Evolutionary conservation across 2,888 invertebrate species (phyloP).

Genomic region (Dasypolia templi): DNA sequence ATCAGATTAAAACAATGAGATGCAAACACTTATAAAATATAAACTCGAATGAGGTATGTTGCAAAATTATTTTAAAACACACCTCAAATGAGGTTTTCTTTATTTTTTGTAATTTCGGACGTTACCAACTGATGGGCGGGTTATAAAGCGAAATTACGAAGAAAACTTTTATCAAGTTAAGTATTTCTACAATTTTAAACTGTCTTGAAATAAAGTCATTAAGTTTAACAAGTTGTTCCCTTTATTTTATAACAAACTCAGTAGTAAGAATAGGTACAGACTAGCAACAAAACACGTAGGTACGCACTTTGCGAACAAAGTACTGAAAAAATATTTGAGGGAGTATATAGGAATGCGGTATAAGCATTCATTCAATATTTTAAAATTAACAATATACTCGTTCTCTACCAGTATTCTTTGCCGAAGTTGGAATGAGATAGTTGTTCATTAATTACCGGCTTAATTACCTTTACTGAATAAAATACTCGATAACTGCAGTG

Average conservation of each 20-base stretch:
- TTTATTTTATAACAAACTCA: slow-evolving; percentile 32
- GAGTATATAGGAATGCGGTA: no score
- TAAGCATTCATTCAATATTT: background rate
- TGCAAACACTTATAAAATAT: slow-evolving; percentile 22
- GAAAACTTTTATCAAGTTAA: background rate
- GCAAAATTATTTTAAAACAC: background rate
- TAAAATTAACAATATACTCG: slow-evolving; percentile 1
- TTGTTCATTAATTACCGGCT: slow-evolving; percentile 40
- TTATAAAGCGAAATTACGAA: background rate
- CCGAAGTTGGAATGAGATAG: slow-evolving; percentile 34
- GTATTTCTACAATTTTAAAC: slow-evolving; percentile 13
- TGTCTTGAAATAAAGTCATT: slow-evolving; percentile 38
- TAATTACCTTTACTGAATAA: slow-evolving; percentile 45
- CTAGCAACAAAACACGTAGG: slow-evolving; percentile 7
- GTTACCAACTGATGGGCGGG: background rate
- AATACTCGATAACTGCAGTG: slow-evolving; percentile 29
- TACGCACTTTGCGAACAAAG: background rate
- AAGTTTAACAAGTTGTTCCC: slow-evolving; percentile 16
- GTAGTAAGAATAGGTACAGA: slow-evolving; percentile 5
- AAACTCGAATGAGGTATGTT: background rate
- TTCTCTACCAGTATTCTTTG: background rate
- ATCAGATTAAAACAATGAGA: slow-evolving; percentile 16
- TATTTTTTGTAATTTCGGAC: background rate
- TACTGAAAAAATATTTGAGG: no score
- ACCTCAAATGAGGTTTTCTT: background rate